Conservation (phyloP, 2,113 vertebrate species). For the Pica pica region DNA sequence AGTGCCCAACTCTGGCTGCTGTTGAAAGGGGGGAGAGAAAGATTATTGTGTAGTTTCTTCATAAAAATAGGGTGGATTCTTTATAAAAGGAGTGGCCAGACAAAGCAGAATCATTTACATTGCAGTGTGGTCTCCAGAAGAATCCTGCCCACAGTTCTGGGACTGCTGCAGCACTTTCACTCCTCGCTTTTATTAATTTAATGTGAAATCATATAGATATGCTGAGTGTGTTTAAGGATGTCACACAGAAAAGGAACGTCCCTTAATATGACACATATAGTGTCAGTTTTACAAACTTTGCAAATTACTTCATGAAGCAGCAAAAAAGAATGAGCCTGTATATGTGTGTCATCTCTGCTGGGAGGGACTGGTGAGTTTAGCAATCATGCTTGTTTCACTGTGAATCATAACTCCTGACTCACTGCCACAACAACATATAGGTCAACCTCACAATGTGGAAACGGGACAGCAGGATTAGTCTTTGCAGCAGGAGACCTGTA, state of each 20-base stretch:
- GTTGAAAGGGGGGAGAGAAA: background rate
- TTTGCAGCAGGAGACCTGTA: background rate
- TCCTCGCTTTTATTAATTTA: background rate
- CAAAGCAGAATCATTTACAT: background rate
- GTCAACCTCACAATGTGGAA: background rate
- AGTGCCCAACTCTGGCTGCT: background rate
- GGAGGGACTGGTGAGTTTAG: background rate
- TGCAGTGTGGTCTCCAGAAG: background rate
- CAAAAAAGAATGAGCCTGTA: background rate
- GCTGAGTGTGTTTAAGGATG: background rate
- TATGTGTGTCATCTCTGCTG: background rate
- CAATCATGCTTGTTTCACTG: background rate
- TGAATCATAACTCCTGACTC: constrained; percentile 17
- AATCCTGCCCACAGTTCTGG: background rate
- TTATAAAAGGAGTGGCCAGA: background rate
- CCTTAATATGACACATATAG: background rate
- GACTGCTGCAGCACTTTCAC: background rate
- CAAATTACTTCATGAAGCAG: background rate
- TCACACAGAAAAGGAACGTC: background rate
- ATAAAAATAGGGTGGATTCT: background rate
- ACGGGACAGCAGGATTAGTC: background rate
- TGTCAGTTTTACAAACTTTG: background rate
- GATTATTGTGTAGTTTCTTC: background rate
- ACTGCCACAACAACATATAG: background rate
- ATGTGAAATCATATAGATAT: background rate